These are phyloP conservation scores for Nesometra sesokonis DNA, from an alignment of 35 echinoderm and acorn worm genomes.

Conservation along the genomic window DNA sequence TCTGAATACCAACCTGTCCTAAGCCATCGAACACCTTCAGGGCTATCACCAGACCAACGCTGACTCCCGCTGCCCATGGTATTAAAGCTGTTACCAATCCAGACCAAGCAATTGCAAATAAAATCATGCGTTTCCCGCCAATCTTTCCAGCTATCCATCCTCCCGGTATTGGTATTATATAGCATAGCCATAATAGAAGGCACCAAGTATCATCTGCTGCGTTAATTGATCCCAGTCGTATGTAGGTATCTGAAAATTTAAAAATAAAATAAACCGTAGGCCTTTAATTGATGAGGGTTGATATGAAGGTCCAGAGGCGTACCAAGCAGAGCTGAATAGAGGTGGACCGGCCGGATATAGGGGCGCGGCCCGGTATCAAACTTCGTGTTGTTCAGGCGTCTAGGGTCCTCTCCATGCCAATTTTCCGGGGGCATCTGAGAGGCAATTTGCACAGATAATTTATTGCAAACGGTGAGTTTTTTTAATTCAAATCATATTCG, in stretches of 20 bases:
- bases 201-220: background rate
- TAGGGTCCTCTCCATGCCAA: too few species aligned
- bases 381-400: too few species aligned
- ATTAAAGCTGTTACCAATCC: background rate
- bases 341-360: too few species aligned
- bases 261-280: too few species aligned
- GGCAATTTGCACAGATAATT: too few species aligned
- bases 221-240: background rate
- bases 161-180: background rate
- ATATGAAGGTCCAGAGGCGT: too few species aligned
- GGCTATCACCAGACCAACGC: background rate
- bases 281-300: too few species aligned
- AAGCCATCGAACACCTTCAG: background rate
- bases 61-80: background rate
- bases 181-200: background rate
- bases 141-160: background rate
- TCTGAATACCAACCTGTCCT: background rate
- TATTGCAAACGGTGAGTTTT: too few species aligned
- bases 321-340: too few species aligned
- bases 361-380: too few species aligned
- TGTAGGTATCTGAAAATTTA: background rate
- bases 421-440: too few species aligned
- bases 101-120: background rate
- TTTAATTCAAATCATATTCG: too few species aligned
- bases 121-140: background rate